These are phyloP conservation scores for Ariopsis seemanni DNA, from an alignment of 2,113 vertebrate species.

Conservation along the genomic window DNA sequence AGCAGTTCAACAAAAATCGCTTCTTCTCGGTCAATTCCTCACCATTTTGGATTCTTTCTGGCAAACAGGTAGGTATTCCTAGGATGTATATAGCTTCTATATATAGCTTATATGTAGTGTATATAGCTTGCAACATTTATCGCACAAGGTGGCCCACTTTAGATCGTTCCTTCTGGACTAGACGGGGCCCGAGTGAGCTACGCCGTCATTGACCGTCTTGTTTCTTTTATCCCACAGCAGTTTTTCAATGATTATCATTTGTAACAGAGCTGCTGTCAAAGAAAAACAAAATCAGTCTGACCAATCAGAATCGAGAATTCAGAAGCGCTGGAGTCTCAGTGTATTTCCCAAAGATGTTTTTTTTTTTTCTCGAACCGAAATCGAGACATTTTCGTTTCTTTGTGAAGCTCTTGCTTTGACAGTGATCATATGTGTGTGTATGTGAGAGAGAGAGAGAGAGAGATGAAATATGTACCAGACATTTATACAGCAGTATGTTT, in stretches of 20 bases:
- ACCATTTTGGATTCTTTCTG: no score
- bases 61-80: no score
- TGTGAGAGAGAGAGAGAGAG: not conserved
- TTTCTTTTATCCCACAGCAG: not conserved
- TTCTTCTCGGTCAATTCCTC: no score
- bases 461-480: not conserved
- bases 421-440: not conserved
- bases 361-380: not conserved
- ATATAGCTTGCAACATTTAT: no score
- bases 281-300: not conserved
- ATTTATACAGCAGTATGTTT: not conserved
- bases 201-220: no score
- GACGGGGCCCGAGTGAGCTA: no score
- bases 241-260: not conserved
- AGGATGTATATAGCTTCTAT: no score
- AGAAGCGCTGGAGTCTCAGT: not conserved
- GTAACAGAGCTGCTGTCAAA: not conserved
- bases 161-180: no score
- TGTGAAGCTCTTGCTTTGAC: constrained; percentile 2
- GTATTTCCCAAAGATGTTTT: not conserved
- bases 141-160: no score
- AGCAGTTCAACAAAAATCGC: no score
- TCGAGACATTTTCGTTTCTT: not conserved
- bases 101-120: no score
- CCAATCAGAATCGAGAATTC: not conserved